Conservation (phyloP, 2,797 vertebrate genomes). For the Champsocephalus esox region DNA sequence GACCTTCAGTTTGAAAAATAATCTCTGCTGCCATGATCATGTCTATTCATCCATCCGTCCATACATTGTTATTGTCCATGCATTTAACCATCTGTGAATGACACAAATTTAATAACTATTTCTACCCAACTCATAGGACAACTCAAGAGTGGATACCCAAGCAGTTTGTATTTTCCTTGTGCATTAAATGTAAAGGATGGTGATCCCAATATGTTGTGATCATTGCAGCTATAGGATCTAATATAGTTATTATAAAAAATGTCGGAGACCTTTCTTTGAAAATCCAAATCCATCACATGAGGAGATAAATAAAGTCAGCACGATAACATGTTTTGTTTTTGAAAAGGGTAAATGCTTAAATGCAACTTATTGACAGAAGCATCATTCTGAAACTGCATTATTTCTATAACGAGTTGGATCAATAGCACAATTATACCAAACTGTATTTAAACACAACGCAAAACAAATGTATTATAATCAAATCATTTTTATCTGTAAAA, state of each 20-base stretch:
- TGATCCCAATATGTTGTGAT: slow-evolving; percentile 2
- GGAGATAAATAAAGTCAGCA: slow-evolving; percentile 13
- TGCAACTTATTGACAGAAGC: neutral
- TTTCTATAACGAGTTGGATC: neutral
- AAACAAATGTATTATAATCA: neutral
- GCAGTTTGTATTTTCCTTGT: neutral
- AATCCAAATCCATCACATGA: slow-evolving; percentile 2
- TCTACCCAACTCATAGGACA: neutral
- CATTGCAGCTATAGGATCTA: slow-evolving; percentile 6
- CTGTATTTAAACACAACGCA: neutral
- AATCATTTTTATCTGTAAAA: neutral
- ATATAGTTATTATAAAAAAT: neutral
- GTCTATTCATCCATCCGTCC: slow-evolving; percentile 16
- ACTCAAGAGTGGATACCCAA: neutral
- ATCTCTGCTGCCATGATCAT: slow-evolving; percentile 38
- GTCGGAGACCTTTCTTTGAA: slow-evolving; percentile 5
- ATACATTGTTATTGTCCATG: slow-evolving; percentile 13
- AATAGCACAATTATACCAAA: neutral
- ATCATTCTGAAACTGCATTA: neutral
- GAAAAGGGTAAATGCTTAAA: neutral
- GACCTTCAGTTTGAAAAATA: slow-evolving; percentile 35
- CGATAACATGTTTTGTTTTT: neutral
- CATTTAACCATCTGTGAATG: slow-evolving; percentile 28
- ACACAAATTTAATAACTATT: neutral
- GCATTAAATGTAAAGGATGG: neutral